Conservation (phyloP, 2,113 vertebrate species). For the Oenanthe melanoleuca region DNA sequence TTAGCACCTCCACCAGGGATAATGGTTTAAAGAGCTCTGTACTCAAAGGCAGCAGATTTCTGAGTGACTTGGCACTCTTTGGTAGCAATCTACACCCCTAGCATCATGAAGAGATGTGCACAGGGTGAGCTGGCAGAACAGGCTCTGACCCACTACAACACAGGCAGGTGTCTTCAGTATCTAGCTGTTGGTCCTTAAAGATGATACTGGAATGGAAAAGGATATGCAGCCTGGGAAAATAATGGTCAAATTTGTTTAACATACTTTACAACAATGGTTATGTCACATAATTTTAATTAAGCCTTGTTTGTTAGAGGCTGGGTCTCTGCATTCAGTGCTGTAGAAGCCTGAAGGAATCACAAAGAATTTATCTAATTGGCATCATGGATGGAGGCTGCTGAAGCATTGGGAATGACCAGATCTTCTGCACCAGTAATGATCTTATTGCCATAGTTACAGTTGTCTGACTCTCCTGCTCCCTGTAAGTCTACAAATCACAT, state of each 20-base stretch:
- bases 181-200: not conserved
- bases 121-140: not conserved
- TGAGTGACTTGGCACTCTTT: not conserved
- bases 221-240: not conserved
- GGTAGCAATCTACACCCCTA: not conserved
- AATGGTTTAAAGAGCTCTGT: not conserved
- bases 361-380: conserved; percentile 33
- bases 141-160: not conserved
- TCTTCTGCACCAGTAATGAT: not conserved
- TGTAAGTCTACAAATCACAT: not conserved
- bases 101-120: not conserved
- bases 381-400: not conserved
- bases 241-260: conserved; percentile 11
- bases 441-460: conserved; percentile 36
- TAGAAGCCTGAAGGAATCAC: not conserved
- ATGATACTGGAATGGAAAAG: not conserved
- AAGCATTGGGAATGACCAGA: not conserved
- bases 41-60: not conserved
- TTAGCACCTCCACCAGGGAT: not conserved
- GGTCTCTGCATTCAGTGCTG: not conserved
- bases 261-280: not conserved
- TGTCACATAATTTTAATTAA: conserved; percentile 17
- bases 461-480: not conserved
- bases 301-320: not conserved
- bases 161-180: not conserved